Evolutionary conservation across 2,113 vertebrate species (phyloP).

Genomic region (Pterocles burchelli): DNA sequence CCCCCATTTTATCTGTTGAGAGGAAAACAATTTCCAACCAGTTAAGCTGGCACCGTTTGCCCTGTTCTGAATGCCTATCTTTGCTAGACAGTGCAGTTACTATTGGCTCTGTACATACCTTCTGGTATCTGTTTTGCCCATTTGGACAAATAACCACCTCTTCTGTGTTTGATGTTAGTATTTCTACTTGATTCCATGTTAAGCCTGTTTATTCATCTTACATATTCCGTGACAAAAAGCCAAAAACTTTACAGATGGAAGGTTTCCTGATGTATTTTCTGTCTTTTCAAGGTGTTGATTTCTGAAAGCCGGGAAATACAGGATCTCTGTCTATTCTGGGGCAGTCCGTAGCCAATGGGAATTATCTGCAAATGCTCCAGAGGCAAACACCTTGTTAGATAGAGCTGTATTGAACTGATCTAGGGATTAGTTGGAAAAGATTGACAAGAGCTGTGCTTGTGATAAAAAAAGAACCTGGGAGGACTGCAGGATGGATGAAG

Average conservation of each 20-base stretch:
- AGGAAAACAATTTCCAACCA: neutral
- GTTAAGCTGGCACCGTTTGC: neutral
- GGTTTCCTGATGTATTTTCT: neutral
- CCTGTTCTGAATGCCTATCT: neutral
- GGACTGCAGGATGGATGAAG: neutral
- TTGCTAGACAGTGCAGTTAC: neutral
- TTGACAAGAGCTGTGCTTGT: neutral
- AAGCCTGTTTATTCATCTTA: slow-evolving; percentile 31
- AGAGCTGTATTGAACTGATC: neutral
- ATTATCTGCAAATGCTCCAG: neutral
- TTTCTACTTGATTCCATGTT: neutral
- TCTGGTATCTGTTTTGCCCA: neutral
- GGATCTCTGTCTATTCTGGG: neutral
- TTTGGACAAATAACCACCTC: neutral
- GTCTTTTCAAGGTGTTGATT: neutral
- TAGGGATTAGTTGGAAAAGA: neutral
- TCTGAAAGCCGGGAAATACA: neutral
- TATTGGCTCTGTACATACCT: neutral
- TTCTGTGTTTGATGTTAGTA: slow-evolving; percentile 30
- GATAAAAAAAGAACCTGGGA: neutral
- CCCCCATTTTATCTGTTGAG: neutral
- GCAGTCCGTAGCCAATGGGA: neutral
- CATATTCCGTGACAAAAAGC: neutral
- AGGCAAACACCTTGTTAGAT: slow-evolving; percentile 13
- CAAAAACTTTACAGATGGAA: neutral